Conservation (phyloP, 92 coral and sea anemone species). For the Palythoa grandis region DNA sequence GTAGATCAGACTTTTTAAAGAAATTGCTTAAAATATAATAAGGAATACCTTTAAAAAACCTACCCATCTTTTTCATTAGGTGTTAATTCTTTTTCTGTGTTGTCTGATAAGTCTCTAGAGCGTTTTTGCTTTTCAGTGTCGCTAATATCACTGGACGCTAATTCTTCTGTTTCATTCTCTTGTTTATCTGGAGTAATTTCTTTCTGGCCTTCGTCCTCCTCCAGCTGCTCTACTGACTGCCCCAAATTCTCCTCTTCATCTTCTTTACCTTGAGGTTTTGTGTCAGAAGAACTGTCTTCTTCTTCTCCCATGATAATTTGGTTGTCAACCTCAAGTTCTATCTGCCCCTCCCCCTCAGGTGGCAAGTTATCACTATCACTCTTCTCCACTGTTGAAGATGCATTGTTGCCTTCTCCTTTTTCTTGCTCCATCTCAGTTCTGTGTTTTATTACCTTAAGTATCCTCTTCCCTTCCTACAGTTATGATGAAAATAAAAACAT, state of each 20-base stretch:
- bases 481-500: neutral
- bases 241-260: neutral
- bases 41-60: neutral
- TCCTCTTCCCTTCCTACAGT: constrained; percentile 14
- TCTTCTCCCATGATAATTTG: neutral
- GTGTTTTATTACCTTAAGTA: constrained; percentile 16
- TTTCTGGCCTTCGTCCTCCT: constrained; percentile 1
- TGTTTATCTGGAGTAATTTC: neutral
- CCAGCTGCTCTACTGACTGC: neutral
- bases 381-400: neutral
- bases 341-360: neutral
- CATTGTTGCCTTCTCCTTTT: neutral
- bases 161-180: constrained; percentile 21
- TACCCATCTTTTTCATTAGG: neutral
- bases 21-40: too few species aligned
- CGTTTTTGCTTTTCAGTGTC: constrained; percentile 20
- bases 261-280: constrained; percentile 17
- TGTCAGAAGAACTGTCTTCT: constrained; percentile 8
- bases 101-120: neutral
- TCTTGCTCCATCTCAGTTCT: constrained; percentile 12
- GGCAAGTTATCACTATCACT: constrained; percentile 6
- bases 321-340: neutral
- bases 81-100: neutral
- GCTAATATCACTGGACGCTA: neutral
- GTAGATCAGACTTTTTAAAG: too few species aligned